Evolutionary conservation across 2,797 vertebrate genomes (phyloP).

Genomic region (Nannoperca obscura): DNA sequence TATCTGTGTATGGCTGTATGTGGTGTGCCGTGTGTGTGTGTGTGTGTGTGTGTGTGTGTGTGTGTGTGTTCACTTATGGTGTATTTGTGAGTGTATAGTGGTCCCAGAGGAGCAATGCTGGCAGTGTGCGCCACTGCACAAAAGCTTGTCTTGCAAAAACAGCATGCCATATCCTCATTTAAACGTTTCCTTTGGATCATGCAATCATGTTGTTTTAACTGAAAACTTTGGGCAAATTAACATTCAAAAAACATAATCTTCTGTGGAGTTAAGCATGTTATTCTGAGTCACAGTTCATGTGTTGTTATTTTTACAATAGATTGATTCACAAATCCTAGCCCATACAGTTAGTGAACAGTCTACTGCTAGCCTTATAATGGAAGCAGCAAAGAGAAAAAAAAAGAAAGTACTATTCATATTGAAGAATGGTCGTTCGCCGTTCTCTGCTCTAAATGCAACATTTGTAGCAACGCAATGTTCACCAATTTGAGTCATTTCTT

Average conservation of each 20-base stretch:
- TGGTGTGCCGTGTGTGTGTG: constrained; percentile 22
- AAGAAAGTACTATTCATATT: constrained; percentile 64
- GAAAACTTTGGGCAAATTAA: constrained; percentile 1
- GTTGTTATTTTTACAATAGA: neutral
- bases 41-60: constrained; percentile 20
- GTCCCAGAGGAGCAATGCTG: constrained; percentile 42
- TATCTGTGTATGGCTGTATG: constrained; percentile 20
- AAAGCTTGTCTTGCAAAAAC: constrained; percentile 49
- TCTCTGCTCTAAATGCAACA: constrained; percentile 64
- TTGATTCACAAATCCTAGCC: constrained; percentile 2
- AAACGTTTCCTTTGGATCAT: constrained; percentile 29
- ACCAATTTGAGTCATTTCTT: constrained; percentile 68
- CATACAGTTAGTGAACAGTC: constrained; percentile 25
- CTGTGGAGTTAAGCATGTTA: neutral
- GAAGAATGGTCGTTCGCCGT: constrained; percentile 61
- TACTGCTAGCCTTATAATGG: constrained; percentile 10
- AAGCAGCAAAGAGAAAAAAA: constrained; percentile 36
- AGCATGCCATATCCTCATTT: constrained; percentile 29
- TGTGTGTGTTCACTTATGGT: constrained; percentile 30
- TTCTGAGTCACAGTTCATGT: neutral
- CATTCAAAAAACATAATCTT: neutral
- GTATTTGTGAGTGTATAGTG: constrained; percentile 43
- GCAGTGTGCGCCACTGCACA: constrained; percentile 40
- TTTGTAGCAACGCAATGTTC: constrained; percentile 59
- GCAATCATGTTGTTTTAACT: neutral